Conservation (phyloP, 2,113 vertebrate genomes). For the Pachypanchax playfairii region DNA sequence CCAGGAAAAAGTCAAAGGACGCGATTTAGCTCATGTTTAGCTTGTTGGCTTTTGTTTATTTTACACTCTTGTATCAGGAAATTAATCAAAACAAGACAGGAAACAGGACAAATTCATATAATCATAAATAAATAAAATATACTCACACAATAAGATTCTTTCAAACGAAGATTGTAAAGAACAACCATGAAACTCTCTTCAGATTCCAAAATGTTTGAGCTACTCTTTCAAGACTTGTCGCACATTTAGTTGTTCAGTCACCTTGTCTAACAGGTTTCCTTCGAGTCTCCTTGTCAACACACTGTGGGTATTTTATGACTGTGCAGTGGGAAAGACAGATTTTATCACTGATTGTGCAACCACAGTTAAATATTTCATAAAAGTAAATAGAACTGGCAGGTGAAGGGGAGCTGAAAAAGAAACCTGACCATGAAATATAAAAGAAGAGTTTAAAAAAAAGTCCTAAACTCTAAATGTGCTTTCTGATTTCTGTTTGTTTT, state of each 20-base stretch:
- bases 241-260: constrained; percentile 1
- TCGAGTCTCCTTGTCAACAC: neutral
- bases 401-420: neutral
- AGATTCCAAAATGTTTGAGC: constrained; percentile 5
- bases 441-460: too few species aligned
- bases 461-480: too few species aligned
- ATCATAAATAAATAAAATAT: neutral
- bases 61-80: neutral
- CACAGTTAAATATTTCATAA: constrained; percentile 47
- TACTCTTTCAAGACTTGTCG: neutral
- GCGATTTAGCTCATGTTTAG: too few species aligned
- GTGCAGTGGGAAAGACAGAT: constrained; percentile 1
- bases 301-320: neutral
- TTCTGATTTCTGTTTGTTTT: too few species aligned
- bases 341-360: constrained; percentile 6
- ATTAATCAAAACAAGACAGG: neutral
- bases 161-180: neutral
- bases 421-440: too few species aligned
- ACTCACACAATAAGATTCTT: constrained; percentile 38
- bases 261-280: constrained; percentile 56
- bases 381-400: constrained; percentile 4
- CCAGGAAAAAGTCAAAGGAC: neutral
- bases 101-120: neutral
- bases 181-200: neutral
- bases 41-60: too few species aligned